These are phyloP conservation scores for Caerostris extrusa DNA, from an alignment of 1,140 invertebrate genomes.

Conservation along the genomic window DNA sequence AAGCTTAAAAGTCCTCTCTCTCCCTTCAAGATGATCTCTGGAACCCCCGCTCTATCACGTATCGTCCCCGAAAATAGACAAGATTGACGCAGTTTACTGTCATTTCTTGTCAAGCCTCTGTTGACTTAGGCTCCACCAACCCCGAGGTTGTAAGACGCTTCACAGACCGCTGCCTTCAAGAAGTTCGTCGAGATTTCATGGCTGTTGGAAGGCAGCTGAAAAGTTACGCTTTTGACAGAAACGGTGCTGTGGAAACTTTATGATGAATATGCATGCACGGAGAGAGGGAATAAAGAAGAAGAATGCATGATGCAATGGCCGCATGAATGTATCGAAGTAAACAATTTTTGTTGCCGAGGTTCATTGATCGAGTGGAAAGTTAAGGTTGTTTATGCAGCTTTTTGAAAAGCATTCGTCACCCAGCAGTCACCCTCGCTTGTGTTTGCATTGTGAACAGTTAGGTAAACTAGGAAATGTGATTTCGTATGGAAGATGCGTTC, in stretches of 20 bases:
- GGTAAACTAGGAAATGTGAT: neutral
- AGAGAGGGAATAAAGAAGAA: neutral
- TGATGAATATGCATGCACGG: neutral
- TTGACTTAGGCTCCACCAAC: slow-evolving; percentile 44
- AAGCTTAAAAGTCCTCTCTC: neutral
- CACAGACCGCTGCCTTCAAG: neutral
- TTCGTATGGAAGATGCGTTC: no score
- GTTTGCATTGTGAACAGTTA: neutral
- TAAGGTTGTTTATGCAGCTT: slow-evolving; percentile 19
- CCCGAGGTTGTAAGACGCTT: neutral
- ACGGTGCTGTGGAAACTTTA: neutral
- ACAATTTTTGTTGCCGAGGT: slow-evolving; percentile 8
- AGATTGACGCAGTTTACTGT: slow-evolving; percentile 54
- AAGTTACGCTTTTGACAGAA: neutral
- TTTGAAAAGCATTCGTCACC: neutral
- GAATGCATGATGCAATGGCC: slow-evolving; percentile 1
- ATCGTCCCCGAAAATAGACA: slow-evolving; percentile 56
- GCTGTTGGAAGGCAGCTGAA: slow-evolving; percentile 41
- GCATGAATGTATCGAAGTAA: neutral
- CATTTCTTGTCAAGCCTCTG: slow-evolving; percentile 63
- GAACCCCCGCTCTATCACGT: slow-evolving; percentile 63
- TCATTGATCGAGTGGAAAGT: slow-evolving; percentile 1
- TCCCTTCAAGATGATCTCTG: slow-evolving; percentile 24
- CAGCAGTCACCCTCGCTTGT: neutral
- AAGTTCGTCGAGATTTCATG: neutral